A percentile compares a stretch with the other conserved stretches of the same genome.
Conservation (phyloP, 2,888 invertebrate species). For the Dolichopus griseipennis region DNA sequence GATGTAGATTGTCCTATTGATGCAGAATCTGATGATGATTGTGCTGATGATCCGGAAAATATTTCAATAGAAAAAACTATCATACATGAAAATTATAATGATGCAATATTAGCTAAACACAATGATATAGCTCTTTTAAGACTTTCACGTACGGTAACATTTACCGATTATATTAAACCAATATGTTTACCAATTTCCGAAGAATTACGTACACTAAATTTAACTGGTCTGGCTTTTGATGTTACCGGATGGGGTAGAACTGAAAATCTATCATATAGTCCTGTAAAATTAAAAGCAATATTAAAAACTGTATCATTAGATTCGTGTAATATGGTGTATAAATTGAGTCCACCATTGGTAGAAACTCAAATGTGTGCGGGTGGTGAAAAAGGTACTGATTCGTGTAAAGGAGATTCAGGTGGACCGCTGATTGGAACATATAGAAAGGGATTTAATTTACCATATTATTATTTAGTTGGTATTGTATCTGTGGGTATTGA, state of each 20-base stretch:
- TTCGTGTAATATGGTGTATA: constrained; percentile 49
- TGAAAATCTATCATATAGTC: constrained; percentile 45
- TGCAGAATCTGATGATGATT: constrained; percentile 32
- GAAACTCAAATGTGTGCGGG: constrained; percentile 53
- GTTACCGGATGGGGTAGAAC: constrained; percentile 60
- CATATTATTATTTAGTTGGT: constrained; percentile 47
- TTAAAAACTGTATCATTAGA: constrained; percentile 44
- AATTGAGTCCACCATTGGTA: constrained; percentile 29
- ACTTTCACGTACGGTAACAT: constrained; percentile 46
- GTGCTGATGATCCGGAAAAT: constrained; percentile 52
- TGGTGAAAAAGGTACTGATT: constrained; percentile 47
- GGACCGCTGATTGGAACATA: constrained; percentile 50
- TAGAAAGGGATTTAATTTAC: constrained; percentile 25
- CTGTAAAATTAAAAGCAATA: constrained; percentile 47
- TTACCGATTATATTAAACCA: constrained; percentile 49
- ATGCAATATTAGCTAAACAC: constrained; percentile 41
- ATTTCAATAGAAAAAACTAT: constrained; percentile 53
- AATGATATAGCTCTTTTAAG: constrained; percentile 66
- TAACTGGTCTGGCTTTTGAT: constrained; percentile 40
- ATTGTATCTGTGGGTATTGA: constrained; percentile 55
- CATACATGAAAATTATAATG: constrained; percentile 54
- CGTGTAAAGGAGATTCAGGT: constrained; percentile 54
- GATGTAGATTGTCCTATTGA: constrained; percentile 32
- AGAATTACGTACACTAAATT: constrained; percentile 32
- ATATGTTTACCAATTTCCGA: constrained; percentile 49